phyloP scores from a whole-genome alignment of 2,888 invertebrate species.

The Andrena chrysosceles region DNA sequence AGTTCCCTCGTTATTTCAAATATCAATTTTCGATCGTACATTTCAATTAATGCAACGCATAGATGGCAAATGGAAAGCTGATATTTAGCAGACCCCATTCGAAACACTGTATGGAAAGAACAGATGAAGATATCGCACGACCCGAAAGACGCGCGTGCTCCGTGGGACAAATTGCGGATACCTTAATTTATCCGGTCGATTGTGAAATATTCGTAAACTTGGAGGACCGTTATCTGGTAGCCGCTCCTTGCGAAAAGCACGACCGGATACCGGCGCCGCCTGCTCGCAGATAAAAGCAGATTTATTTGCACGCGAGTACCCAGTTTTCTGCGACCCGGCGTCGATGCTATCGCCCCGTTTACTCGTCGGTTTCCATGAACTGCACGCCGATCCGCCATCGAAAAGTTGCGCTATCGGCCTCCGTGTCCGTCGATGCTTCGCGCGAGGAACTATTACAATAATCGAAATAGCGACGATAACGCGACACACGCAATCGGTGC shows the following conservation, averaged over 20 bases:
- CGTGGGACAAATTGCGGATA: slow-evolving; percentile 19
- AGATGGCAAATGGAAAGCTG: background rate
- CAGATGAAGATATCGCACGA: background rate
- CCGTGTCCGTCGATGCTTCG: slow-evolving; percentile 33
- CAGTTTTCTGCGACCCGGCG: slow-evolving; percentile 42
- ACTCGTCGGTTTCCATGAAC: slow-evolving; percentile 31
- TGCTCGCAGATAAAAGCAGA: slow-evolving; percentile 42
- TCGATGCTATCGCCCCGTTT: slow-evolving; percentile 39
- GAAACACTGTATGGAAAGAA: background rate
- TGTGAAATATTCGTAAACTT: background rate
- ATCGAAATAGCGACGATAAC: slow-evolving; percentile 55
- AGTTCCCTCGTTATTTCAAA: no score
- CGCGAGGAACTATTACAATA: slow-evolving; percentile 45
- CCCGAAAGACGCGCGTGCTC: background rate
- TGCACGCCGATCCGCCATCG: slow-evolving; percentile 39
- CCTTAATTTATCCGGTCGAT: slow-evolving; percentile 34
- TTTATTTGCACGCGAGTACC: slow-evolving; percentile 64
- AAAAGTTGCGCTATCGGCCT: slow-evolving; percentile 14
- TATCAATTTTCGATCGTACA: no score
- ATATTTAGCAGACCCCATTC: background rate
- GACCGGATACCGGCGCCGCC: slow-evolving; percentile 29
- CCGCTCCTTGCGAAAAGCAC: slow-evolving; percentile 30
- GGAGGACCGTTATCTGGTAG: slow-evolving; percentile 18
- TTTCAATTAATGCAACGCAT: background rate
- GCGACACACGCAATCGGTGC: slow-evolving; percentile 18